These are phyloP conservation scores for Pseudonaja textilis DNA, from an alignment of 2,113 vertebrate species.

Conservation along the genomic window DNA sequence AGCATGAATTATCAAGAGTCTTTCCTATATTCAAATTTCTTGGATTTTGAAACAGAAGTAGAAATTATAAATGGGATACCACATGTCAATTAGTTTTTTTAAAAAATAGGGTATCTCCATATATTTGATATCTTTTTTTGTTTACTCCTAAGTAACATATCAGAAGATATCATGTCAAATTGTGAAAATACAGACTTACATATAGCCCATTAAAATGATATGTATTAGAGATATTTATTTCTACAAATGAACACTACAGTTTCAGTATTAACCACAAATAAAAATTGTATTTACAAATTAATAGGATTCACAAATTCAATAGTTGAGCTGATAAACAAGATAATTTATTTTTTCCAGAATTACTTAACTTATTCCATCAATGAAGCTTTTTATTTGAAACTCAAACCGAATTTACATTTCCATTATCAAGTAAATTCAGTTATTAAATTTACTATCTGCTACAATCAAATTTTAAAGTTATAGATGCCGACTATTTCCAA, in stretches of 20 bases:
- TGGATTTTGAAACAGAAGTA: background rate
- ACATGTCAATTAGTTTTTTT: background rate
- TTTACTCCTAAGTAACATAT: background rate
- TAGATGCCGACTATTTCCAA: background rate
- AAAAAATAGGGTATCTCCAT: background rate
- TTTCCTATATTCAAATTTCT: background rate
- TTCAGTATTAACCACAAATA: background rate
- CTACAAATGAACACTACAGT: background rate
- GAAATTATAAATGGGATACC: background rate
- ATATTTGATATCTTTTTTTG: slow-evolving; percentile 4
- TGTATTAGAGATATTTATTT: background rate
- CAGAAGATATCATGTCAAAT: background rate
- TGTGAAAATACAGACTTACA: background rate
- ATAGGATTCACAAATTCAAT: background rate
- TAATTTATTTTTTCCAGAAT: background rate
- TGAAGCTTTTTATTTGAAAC: background rate
- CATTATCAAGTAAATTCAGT: background rate
- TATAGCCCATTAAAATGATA: background rate
- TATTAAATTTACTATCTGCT: background rate
- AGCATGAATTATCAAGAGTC: background rate
- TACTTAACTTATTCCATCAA: background rate
- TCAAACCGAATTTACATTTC: background rate
- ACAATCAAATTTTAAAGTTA: background rate
- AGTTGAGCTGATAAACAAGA: background rate
- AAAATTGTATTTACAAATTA: background rate